Conservation (phyloP, 2,113 vertebrate species). For the Labrus mixtus region DNA sequence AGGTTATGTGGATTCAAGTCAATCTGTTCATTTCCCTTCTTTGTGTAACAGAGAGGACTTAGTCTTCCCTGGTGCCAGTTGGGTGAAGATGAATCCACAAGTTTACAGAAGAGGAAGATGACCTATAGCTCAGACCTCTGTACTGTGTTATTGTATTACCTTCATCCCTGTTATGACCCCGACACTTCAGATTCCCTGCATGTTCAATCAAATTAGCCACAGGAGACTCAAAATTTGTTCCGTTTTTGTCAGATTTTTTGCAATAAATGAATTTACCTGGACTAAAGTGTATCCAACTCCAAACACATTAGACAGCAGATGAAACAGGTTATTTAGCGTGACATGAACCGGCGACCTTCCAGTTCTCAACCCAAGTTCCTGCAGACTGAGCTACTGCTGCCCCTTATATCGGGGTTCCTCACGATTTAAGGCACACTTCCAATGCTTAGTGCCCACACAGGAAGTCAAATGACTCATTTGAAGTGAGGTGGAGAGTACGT, state of each 20-base stretch:
- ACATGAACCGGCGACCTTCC: too few species aligned
- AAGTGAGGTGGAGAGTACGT: too few species aligned
- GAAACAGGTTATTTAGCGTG: neutral
- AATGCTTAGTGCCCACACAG: too few species aligned
- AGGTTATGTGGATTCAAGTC: slow-evolving; percentile 78
- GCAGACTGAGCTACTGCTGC: too few species aligned
- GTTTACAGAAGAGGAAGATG: slow-evolving; percentile 3
- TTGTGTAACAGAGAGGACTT: slow-evolving; percentile 45
- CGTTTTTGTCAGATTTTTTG: neutral
- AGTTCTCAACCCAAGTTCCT: too few species aligned
- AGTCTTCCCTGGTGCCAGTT: slow-evolving; percentile 35
- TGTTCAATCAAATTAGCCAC: neutral
- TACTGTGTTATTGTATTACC: neutral
- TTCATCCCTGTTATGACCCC: slow-evolving; percentile 6
- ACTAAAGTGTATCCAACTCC: neutral
- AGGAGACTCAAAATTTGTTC: neutral
- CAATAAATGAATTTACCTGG: neutral
- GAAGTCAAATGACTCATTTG: too few species aligned
- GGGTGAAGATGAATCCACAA: slow-evolving; percentile 38
- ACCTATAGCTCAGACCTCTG: slow-evolving; percentile 4
- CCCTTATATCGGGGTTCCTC: too few species aligned
- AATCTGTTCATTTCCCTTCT: slow-evolving; percentile 76
- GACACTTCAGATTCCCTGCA: slow-evolving; percentile 3
- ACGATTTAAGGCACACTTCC: too few species aligned
- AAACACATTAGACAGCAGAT: neutral